Conservation (phyloP, 1,140 invertebrate genomes). For the Orius insidiosus region DNA sequence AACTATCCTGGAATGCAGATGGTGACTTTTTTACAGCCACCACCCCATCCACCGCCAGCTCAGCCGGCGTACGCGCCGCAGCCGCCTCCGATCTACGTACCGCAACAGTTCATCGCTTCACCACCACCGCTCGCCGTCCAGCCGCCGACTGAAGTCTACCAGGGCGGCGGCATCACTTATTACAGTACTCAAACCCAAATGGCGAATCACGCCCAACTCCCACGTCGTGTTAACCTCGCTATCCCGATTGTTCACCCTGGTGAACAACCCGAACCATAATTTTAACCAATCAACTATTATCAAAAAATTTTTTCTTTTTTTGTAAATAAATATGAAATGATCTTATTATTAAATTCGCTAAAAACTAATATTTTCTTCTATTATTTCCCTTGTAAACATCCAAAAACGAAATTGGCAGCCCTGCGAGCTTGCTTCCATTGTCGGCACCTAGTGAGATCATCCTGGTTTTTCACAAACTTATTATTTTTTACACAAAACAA, state of each 20-base stretch:
- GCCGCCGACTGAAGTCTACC: background rate
- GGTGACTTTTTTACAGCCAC: background rate
- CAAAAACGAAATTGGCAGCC: too few relatives aligned
- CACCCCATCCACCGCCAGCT: background rate
- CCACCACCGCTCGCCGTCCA: background rate
- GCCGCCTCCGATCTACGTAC: background rate
- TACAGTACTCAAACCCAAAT: constrained; percentile 29
- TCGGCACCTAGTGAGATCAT: too few relatives aligned
- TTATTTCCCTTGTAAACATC: too few relatives aligned
- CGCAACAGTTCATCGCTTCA: background rate
- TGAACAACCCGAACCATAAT: too few relatives aligned
- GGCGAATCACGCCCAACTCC: constrained; percentile 20
- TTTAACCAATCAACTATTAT: too few relatives aligned
- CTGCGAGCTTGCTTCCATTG: too few relatives aligned
- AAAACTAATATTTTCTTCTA: too few relatives aligned
- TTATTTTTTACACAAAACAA: too few relatives aligned
- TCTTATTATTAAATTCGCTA: too few relatives aligned
- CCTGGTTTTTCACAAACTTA: too few relatives aligned
- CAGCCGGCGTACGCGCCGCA: background rate
- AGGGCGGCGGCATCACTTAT: constrained; percentile 25
- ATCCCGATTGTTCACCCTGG: constrained; percentile 30
- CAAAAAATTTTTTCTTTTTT: too few relatives aligned
- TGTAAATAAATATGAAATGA: too few relatives aligned
- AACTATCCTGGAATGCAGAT: background rate
- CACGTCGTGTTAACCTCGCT: constrained; percentile 29